phyloP scores from a whole-genome alignment of 2,797 vertebrate species.

The Hemitrygon akajei region DNA sequence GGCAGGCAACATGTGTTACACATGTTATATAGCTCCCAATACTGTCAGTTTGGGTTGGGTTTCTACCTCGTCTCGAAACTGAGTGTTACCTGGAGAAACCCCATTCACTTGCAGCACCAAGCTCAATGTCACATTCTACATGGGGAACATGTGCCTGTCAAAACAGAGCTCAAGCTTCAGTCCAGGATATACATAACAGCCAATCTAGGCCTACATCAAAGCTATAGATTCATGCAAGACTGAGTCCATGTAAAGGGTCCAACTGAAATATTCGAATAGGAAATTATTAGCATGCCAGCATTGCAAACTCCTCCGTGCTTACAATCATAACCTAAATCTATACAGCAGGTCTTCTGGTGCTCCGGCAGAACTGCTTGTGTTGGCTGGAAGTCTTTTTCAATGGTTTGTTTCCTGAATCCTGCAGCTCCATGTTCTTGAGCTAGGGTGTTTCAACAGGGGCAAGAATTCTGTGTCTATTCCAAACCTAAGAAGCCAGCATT shows the following conservation, averaged over 20 bases:
- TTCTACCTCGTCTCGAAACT: background rate
- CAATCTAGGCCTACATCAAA: background rate
- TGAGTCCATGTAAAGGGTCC: background rate
- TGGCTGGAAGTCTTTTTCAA: too few relatives aligned
- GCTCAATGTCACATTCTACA: background rate
- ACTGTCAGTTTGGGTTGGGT: background rate
- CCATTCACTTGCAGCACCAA: background rate
- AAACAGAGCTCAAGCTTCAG: background rate
- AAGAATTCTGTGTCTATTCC: background rate
- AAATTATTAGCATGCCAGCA: background rate
- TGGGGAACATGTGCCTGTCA: background rate
- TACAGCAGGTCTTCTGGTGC: background rate
- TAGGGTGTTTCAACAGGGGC: background rate
- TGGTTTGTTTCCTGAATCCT: background rate
- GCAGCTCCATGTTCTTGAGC: background rate
- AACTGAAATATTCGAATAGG: background rate
- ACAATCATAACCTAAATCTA: background rate
- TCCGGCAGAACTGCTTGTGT: background rate
- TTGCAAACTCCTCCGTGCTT: background rate
- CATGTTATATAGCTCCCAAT: background rate
- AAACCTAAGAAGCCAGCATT: background rate
- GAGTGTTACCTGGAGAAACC: background rate
- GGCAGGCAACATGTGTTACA: background rate
- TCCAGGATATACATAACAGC: background rate
- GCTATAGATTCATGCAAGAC: background rate